phyloP scores from a whole-genome alignment of 2,888 invertebrate species.

The Pseudococcus viburni region DNA sequence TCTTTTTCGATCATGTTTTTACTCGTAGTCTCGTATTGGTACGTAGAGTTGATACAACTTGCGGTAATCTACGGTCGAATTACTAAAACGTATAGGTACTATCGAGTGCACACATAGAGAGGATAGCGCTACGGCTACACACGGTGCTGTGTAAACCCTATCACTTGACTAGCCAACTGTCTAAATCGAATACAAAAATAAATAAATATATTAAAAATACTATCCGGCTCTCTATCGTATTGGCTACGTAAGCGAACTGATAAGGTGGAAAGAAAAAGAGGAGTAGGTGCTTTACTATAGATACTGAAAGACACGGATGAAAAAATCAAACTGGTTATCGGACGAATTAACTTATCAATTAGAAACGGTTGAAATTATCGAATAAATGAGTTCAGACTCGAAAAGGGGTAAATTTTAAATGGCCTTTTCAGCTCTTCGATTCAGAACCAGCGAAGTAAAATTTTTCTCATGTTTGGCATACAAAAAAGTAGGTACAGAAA shows the following conservation, averaged over 20 bases:
- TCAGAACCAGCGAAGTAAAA: no score
- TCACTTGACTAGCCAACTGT: constrained; percentile 28
- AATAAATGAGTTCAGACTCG: neutral
- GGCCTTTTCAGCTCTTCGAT: neutral
- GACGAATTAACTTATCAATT: constrained; percentile 55
- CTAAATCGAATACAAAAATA: constrained; percentile 36
- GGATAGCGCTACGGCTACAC: neutral
- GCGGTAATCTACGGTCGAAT: neutral
- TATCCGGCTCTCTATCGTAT: neutral
- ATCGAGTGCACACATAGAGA: neutral
- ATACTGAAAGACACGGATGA: neutral
- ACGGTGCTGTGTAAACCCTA: constrained; percentile 3
- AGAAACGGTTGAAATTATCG: constrained; percentile 27
- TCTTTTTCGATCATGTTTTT: constrained; percentile 47
- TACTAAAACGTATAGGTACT: neutral
- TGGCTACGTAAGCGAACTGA: constrained; percentile 19
- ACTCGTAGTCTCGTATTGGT: neutral
- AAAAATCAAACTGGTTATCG: constrained; percentile 27
- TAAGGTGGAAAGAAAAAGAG: neutral
- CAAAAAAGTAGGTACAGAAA: no score
- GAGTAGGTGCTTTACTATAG: neutral
- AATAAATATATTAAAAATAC: constrained; percentile 53
- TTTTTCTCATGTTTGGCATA: no score
- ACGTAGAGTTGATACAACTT: neutral
- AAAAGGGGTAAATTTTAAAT: neutral